phyloP scores from a whole-genome alignment of 2,113 vertebrate genomes.

The Meles meles region DNA sequence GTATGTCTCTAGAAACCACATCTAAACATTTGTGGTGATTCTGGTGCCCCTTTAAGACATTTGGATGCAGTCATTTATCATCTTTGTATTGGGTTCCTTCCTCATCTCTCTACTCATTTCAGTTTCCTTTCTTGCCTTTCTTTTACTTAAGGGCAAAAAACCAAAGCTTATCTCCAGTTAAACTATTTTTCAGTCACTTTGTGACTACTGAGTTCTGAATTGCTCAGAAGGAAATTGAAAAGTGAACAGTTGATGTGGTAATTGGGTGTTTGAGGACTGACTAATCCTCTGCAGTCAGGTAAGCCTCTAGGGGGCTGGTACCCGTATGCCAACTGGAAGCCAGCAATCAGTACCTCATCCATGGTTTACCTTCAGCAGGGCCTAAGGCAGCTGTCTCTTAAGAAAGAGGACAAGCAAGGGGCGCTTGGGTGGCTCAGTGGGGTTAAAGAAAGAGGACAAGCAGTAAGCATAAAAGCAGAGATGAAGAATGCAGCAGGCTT shows the following conservation, averaged over 20 bases:
- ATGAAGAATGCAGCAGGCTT: neutral
- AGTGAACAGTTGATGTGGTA: neutral
- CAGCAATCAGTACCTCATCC: constrained; percentile 41
- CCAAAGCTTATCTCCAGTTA: neutral
- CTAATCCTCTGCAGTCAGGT: neutral
- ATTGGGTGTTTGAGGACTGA: constrained; percentile 24
- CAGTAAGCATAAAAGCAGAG: neutral
- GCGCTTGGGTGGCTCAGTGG: too few species aligned
- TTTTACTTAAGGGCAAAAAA: constrained; percentile 50
- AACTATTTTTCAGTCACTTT: constrained; percentile 22
- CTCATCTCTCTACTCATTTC: constrained; percentile 27
- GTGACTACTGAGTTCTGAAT: neutral
- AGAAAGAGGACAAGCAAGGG: neutral
- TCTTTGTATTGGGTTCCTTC: constrained; percentile 45
- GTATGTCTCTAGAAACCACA: neutral
- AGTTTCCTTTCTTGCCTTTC: constrained; percentile 27
- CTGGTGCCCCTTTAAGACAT: neutral
- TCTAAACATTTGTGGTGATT: neutral
- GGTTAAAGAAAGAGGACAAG: neutral
- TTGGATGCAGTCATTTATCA: neutral
- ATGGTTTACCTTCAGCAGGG: neutral
- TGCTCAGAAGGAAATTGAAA: constrained; percentile 28
- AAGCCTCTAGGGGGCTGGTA: neutral
- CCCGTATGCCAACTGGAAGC: neutral
- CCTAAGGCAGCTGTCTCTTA: neutral